Percentiles rank a stretch among this genome's conserved stretches.
These are phyloP conservation scores for Drosophila watanabei DNA, from an alignment of 1,140 invertebrate species.

Conservation along the genomic window DNA sequence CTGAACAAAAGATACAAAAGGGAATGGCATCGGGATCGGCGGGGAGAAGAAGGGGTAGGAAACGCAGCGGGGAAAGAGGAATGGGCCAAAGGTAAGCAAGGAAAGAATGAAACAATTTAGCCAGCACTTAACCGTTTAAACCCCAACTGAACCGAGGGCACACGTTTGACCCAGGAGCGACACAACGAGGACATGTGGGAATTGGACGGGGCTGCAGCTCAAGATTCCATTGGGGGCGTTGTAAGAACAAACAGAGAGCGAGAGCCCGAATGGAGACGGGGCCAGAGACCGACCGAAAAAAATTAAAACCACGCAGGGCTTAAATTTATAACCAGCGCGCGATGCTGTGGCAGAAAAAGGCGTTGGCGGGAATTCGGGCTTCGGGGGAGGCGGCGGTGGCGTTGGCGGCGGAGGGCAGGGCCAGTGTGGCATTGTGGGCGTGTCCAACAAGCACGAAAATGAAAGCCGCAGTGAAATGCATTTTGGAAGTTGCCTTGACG, in stretches of 20 bases:
- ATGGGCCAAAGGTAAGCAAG: constrained; percentile 61
- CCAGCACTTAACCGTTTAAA: constrained; percentile 82
- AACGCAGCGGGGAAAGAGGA: constrained; percentile 20
- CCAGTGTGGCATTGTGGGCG: constrained; percentile 57
- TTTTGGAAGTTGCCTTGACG: constrained; percentile 66
- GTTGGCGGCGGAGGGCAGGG: not conserved
- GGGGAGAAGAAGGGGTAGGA: not conserved
- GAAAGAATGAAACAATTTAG: constrained; percentile 78
- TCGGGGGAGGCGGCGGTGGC: not conserved
- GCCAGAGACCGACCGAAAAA: constrained; percentile 23
- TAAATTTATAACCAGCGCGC: constrained; percentile 75
- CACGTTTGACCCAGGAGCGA: constrained; percentile 72
- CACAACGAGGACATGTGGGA: constrained; percentile 60
- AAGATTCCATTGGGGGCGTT: constrained; percentile 60
- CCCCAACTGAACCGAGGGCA: constrained; percentile 76
- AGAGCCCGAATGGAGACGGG: constrained; percentile 1
- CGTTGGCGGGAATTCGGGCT: constrained; percentile 10
- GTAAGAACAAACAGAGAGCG: constrained; percentile 36
- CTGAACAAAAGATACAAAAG: constrained; percentile 58
- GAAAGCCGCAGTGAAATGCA: constrained; percentile 79
- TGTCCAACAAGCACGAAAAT: constrained; percentile 73
- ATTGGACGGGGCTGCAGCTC: constrained; percentile 56
- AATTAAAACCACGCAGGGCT: constrained; percentile 74
- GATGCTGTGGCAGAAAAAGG: constrained; percentile 43
- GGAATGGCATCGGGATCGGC: not conserved